Base-by-base conservation (phyloP, 1,140 invertebrate species). In the Heliothis subflexa region DNA sequence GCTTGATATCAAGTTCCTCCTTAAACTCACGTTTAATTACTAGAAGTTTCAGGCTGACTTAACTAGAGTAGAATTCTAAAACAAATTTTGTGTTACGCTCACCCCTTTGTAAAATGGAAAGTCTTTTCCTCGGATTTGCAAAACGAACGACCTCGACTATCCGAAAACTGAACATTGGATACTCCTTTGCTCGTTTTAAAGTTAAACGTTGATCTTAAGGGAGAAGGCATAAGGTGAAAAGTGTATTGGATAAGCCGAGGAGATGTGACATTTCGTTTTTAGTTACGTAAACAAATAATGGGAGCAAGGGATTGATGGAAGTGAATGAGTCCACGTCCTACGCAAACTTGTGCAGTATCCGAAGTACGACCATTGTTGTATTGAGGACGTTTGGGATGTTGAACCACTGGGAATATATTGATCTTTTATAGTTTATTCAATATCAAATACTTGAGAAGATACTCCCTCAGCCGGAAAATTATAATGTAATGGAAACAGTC, bases 291-390 rank as follows among this genome's bases (percentile, higher is more conserved):
- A 89, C 88, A 93, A 91, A 91, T 93, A 93, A 89, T 88, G 87
- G 88, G 70, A 87, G 80, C 79, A 85, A 89, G 81, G 87, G 90
- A 91, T 91, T 89, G 88, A 88, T 88, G 85, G 85, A 85, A 88
- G 85, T 77, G 88, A 92, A 88, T 86, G 87, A 89, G 85, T 87
- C 81, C 85, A 83, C 82, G 84, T 91, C 91, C 91, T 93, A 93
- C 88, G 83, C 87, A 91, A 93, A 93, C 91, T 85, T 83, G 74
- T 77, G 83, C 81, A 76, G 86, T 84, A 87, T 85, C 86, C 84
- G 78, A 90, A 87, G 82, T 85, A 71, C 62, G 61, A 28, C 78
- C 73, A 85, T 88, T 89, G 79, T 81, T 82, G 68, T 85, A 87
- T 86, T 86, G 81, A 84, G 85, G 84, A 83, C 80, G 79, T 78